Evolutionary conservation across 2,888 invertebrate genomes (phyloP), one percentile per base, ranked within the genome.

Genomic region (Mythimna loreyi): DNA sequence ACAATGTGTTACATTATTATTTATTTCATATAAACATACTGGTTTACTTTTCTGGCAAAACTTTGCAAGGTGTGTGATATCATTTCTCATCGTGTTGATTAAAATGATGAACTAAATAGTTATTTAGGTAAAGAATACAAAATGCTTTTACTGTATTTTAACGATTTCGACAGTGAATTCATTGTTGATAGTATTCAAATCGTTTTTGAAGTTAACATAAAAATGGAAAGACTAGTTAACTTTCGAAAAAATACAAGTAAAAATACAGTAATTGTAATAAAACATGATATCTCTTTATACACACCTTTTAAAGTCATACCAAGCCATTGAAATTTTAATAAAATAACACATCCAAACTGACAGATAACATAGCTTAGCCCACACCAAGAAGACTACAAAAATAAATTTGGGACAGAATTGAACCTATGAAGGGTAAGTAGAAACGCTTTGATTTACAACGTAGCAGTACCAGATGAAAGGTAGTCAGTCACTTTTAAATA

Each of bases 281-380:
- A 11, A 49, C 19, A 36, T 3, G 9, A 19, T 23, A 13, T 40
- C 36, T 36, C 3, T 16, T 28, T 23, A n/a, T 1, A 30, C 45
- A 49, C 43, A 47, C 19, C 36, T 16, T 1, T 19, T 47, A 57
- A 40, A 75, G 56, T 52, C 33, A 33, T n/a, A 23, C 69, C 62
- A 75, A 69, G 52, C 57, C 47, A 61, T 52, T 69, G 8, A 61
- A 68, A 56, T 47, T 43, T 58, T 68, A 25, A 69, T 75, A 74
- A 75, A 74, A 61, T 63, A 75, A 70, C 73, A 75, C 75, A 75
- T 75, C 28, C n/a, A 55, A 30, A 55, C 58, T 74, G 63, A 55
- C 33, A 57, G 25, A 55, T 55, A 71, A 71, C n/a, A 69, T 52
- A 59, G 63, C 63, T 70, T 40, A 75, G 70, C 76, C 63, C 63